phyloP scores from a whole-genome alignment of 2,797 vertebrate species.

The Pagetopsis macropterus region DNA sequence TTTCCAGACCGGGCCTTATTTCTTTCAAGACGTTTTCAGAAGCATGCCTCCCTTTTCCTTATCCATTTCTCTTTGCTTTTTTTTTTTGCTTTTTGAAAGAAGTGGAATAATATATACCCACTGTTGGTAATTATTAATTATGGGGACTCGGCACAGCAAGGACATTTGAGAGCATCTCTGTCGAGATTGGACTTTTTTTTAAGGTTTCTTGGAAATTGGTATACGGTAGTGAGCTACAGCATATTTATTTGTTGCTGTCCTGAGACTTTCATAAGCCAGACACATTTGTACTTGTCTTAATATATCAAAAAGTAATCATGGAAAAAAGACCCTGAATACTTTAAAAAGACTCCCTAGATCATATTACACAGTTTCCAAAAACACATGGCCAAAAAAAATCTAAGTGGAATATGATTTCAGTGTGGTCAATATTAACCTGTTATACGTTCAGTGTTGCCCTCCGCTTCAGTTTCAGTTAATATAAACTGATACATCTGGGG shows the following conservation, averaged over 20 bases:
- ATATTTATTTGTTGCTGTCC: constrained; percentile 81
- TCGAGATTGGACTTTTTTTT: constrained; percentile 74
- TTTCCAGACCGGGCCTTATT: constrained; percentile 74
- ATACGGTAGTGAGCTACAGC: constrained; percentile 68
- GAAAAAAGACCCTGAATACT: constrained; percentile 58
- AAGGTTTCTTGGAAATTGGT: constrained; percentile 73
- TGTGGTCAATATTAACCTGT: constrained; percentile 45
- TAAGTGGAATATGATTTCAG: constrained; percentile 58
- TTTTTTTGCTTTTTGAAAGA: constrained; percentile 63
- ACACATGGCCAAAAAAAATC: constrained; percentile 48
- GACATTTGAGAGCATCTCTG: constrained; percentile 74
- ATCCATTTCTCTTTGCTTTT: constrained; percentile 60
- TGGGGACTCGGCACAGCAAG: constrained; percentile 53
- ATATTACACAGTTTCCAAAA: constrained; percentile 73
- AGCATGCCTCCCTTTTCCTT: constrained; percentile 65
- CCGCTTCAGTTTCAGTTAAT: constrained; percentile 16
- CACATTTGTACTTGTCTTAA: constrained; percentile 81
- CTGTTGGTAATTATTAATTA: constrained; percentile 80
- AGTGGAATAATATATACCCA: constrained; percentile 77
- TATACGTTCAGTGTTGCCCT: constrained; percentile 16
- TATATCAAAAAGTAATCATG: constrained; percentile 82
- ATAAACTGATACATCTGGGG: constrained; percentile 33
- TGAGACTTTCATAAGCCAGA: constrained; percentile 78
- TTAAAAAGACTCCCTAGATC: constrained; percentile 68
- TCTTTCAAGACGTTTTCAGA: constrained; percentile 63